Evolutionary conservation across 2,113 vertebrate genomes (phyloP), one percentile per base, ranked within the genome.

Genomic region (Rhinolophus ferrumequinum): DNA sequence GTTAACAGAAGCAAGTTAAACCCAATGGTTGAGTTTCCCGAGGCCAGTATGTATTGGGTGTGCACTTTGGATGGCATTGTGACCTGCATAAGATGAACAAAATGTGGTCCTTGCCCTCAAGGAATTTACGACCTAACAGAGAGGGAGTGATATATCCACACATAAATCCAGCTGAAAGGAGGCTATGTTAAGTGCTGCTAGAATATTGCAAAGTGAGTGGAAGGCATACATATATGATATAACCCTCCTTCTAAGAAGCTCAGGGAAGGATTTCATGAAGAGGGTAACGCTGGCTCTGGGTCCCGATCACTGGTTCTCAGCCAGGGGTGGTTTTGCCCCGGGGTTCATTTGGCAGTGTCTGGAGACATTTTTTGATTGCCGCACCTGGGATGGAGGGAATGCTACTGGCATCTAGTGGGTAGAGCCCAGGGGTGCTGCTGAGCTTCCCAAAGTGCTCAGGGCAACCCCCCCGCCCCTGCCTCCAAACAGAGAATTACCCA

Each of bases 1-100:
- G 12, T 73, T 88, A 95, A 82, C 3, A n/a, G 75, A 88, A 88
- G 50, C 26, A 77, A 38, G 33, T 66, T 70, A 94, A 84, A 81
- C 52, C 52, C 30, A 93, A 14, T 4, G 50, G 38, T 60, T 52
- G 15, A 24, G 6, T 75, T 88, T 93, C n/a, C 47, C 41, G 70
- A 79, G 82, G 70, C 7, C 22, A 72, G 0, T 62, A 62, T 26
- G 16, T 83, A 13, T 56, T 41, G 33, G 64, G 5, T 28, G 5
- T 54, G 38, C 38, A 56, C 60, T 70, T 70, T 86, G 30, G 12
- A 24, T 86, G 56, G 52, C 47, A 9, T 13, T 44, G 19, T 21
- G 64, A 28, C 30, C 82, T 83, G 0, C 64, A 28, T 64, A 44
- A 30, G 52, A 75, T 83, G 44, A 88, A 66, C 26, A 88, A 67